Base-by-base conservation (phyloP, 2,888 invertebrate genomes). In the Cheilosia grossa region DNA sequence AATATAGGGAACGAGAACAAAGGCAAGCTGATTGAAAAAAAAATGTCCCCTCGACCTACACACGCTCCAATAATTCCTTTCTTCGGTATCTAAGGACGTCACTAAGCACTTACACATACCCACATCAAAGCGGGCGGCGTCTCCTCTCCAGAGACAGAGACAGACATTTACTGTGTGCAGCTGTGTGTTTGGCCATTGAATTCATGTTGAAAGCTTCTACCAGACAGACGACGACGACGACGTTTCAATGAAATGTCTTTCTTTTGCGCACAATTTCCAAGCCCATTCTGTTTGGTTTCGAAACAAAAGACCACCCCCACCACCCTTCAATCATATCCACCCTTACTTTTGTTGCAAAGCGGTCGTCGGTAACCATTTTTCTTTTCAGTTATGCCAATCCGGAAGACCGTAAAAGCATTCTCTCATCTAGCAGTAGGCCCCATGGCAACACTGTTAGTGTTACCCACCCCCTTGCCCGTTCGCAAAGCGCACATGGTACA, bases 101-200 rank as follows among this genome's bases (percentile, higher is more conserved):
- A 66, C 44, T 59, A 42, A 53, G 42, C 17, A 64, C 78, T 72
- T 66, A 21, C 44, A 27, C 19, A 30, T 30, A 15, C 9, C 19
- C 15, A 47, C 30, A 49, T 24, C 49, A 30, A 75, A 40, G 33
- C 66, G 47, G 53, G 37, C 40, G 9, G 33, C 19, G 37, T 13
- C 37, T 30, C 44, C 21, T 37, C 53, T 13, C 24, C 15, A 19
- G 42, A 47, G 61, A 61, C 15, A 19, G 42, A 47, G 61, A 61
- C 80, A 80, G 80, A 67, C 67, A 74, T 74, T 67, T 61, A 74
- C 73, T 80, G 27, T 27, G 27, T 42, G 56, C 47, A 24, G 17
- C 27, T 69, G 15, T 47, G 15, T 30, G 15, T 33, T n/a, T 33
- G 10, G 33, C 33, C 30, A 67, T 67, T 58, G 58, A 17, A 64